Evolutionary conservation across 35 echinoderm and acorn worm genomes (phyloP), one percentile per base, ranked within the genome.

Genomic region (Patiria miniata): DNA sequence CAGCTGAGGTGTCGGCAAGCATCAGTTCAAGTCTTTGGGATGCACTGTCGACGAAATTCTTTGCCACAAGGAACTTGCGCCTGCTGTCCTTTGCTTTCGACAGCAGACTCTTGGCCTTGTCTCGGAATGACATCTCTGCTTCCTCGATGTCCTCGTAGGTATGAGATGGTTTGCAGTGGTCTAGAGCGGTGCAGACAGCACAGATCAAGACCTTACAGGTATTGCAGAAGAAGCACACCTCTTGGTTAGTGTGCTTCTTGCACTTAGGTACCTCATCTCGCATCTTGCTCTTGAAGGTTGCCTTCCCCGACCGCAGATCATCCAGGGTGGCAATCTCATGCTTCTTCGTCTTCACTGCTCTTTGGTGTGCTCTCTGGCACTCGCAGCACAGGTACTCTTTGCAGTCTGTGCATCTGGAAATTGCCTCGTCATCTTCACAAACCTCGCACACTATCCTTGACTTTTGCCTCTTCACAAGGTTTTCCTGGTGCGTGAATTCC

Each of bases 151-250:
- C 26, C 26, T 12, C 65, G 65, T 73, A 73, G 21, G 15, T 8
- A 30, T 73, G 65, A 12, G 8, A 32, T 1, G 29, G 23, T 8
- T 36, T 73, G 29, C 65, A 26, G 65, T 73, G 65, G 34, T 73
- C 65, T 2, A 73, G 65, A 73, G 65, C 65, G 21, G 65, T 73
- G 34, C 65, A 73, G 26, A 73, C 65, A 1, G 22, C 26, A 73
- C 65, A 73, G 34, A 73, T 73, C 21, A 73, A 30, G 65, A 73
- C 65, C 65, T 73, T 26, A 9, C 65, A 73, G 21, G 65, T 73
- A 7, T 1, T 36, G 65, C 65, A 73, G 65, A 73, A 73, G 65
- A 73, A 73, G n/a, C 26, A 26, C 65, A 73, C 65, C 2, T 73
- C 65, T 73, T 73, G 65, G 34, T 10, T 73, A 7, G 65, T 1